Percentiles rank a stretch among this genome's conserved stretches.
Conservation (phyloP, 2,797 vertebrate genomes). For the Natrix natrix region DNA sequence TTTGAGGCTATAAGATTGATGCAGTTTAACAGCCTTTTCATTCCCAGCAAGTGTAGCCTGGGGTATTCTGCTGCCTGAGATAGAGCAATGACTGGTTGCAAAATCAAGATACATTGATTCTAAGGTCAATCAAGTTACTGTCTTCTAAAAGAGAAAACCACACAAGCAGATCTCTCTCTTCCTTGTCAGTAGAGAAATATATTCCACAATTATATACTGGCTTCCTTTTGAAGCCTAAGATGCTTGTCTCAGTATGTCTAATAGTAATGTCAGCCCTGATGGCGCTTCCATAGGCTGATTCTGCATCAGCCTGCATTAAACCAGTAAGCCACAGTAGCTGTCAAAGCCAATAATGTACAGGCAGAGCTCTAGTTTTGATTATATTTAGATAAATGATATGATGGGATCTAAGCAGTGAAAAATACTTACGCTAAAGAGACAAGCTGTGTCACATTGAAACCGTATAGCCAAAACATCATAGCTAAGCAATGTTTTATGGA, state of each 20-base stretch:
- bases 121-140: not conserved
- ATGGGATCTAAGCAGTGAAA: not conserved
- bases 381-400: not conserved
- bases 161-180: not conserved
- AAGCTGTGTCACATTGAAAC: not conserved
- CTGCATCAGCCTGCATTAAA: not conserved
- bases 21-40: not conserved
- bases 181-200: not conserved
- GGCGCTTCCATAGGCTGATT: not conserved
- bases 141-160: not conserved
- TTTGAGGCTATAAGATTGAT: not conserved
- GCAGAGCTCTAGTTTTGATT: not conserved
- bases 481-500: not conserved
- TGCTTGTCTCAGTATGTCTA: not conserved
- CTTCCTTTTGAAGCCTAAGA: not conserved
- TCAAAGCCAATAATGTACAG: not conserved
- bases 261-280: no score
- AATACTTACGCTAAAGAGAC: not conserved
- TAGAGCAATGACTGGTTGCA: not conserved
- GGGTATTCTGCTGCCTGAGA: not conserved
- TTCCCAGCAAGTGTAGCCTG: not conserved
- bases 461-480: not conserved
- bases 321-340: not conserved
- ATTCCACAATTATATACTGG: not conserved
- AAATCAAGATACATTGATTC: not conserved